Base-by-base conservation (phyloP, 92 coral and sea anemone genomes). In the Phenganax marumi region DNA sequence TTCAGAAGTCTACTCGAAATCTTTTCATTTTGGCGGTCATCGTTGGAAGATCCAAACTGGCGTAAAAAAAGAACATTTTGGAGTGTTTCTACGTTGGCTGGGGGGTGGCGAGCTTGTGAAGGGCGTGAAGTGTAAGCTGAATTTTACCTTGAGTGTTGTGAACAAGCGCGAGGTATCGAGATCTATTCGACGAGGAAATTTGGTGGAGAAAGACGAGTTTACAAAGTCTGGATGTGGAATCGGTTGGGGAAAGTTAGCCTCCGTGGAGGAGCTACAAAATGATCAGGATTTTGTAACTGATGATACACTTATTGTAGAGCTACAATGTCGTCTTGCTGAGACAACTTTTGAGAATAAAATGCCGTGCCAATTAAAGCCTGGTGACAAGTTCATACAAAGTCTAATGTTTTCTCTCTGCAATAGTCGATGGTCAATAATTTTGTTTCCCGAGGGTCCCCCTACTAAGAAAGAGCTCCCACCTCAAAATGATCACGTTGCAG, bases 1-100 rank as follows among this genome's bases (percentile, higher is more conserved):
- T 7, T 92, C 90, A 10, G 80, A 85, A 49, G 83, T 88, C 16
- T 92, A 89, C 54, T 96, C 99, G 46, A 96, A 89, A 89, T 91
- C 93, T 1, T 96, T 96, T 68, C 87, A 78, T 69, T 96, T 92
- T 81, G 92, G 90, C 25, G 93, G 97, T 3, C 97, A 86, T 39
- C 93, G 91, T 49, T 96, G 99, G 99, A 89, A 93, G 26, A 80
- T 96, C 19, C 99, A 96, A 65, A 89, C 97, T 33, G 96, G 99
- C 16, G 79, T 96, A 2, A 92, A 91, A 77, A 96, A 89, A 7
- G 90, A 97, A 6, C 88, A 92, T 70, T 87, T 96, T 70, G 97
- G 97, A 11, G 90, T 83, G 61, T 96, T 90, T 78, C 50, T 96
- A 51, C 89, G 99, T 68, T 92, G 99, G 99, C 73, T 83, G 23